These are phyloP conservation scores for Glossophaga mutica DNA, from an alignment of 2,797 vertebrate species.

Conservation along the genomic window DNA sequence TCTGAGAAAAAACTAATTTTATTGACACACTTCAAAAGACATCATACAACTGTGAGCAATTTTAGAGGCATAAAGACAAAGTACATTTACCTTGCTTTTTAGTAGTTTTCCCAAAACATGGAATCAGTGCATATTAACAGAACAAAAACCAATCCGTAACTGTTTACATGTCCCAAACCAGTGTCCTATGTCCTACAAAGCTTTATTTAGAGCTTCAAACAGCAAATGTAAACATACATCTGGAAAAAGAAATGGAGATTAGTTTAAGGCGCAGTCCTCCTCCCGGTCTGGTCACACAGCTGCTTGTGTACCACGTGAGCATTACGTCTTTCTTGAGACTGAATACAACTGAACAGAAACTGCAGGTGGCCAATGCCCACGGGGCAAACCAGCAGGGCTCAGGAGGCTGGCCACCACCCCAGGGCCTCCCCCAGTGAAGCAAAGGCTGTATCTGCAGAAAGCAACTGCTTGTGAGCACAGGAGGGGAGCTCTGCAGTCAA, in stretches of 20 bases:
- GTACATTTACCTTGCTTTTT: not conserved
- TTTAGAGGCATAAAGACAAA: not conserved
- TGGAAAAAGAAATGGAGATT: not conserved
- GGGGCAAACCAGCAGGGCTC: not conserved
- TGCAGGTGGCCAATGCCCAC: not conserved
- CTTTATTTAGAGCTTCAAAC: not conserved
- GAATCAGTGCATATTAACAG: not conserved
- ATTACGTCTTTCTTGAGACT: rapidly evolving
- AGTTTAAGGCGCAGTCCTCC: not conserved
- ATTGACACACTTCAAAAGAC: not conserved
- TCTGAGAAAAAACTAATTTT: constrained; percentile 45
- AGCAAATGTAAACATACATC: not conserved
- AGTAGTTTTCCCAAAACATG: not conserved
- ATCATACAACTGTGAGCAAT: not conserved
- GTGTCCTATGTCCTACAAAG: not conserved
- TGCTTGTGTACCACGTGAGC: not conserved
- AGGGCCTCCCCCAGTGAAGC: not conserved
- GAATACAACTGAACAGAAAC: rapidly evolving
- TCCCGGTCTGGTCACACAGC: not conserved
- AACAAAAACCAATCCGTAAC: not conserved
- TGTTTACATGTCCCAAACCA: not conserved
- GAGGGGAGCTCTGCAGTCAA: not conserved
- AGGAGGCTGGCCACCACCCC: not conserved
- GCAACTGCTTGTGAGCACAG: rapidly evolving
- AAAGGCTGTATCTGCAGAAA: too few relatives aligned